phyloP scores from a whole-genome alignment of 2,888 invertebrate genomes.

The Dicyrtoma fusca region DNA sequence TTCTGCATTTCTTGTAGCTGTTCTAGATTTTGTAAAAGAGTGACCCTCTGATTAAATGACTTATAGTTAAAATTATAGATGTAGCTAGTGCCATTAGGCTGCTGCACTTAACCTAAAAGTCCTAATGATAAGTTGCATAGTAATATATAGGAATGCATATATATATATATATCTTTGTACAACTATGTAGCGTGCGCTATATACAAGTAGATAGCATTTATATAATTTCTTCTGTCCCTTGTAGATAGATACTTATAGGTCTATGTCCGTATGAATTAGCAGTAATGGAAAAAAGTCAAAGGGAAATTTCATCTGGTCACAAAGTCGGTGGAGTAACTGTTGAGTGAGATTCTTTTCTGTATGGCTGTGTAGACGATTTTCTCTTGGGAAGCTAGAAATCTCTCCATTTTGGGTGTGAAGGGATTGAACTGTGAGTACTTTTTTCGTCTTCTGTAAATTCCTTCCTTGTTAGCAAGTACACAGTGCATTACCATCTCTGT shows the following conservation, averaged over 20 bases:
- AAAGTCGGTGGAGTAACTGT: constrained; percentile 9
- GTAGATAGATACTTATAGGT: too few relatives aligned
- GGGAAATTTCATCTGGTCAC: constrained; percentile 25
- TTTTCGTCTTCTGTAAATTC: constrained; percentile 73
- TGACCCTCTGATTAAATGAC: too few relatives aligned
- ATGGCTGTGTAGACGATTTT: constrained; percentile 64
- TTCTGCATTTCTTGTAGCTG: too few relatives aligned
- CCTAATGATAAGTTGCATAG: too few relatives aligned
- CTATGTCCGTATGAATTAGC: too few relatives aligned
- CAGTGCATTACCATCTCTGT: constrained; percentile 63
- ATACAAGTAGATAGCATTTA: not conserved
- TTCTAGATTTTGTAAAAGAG: not conserved
- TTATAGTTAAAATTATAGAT: too few relatives aligned
- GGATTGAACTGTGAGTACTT: constrained; percentile 71
- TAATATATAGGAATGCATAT: not conserved
- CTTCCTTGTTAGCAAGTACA: constrained; percentile 68
- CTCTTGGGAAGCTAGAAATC: constrained; percentile 62
- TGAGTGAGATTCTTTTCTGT: constrained; percentile 36
- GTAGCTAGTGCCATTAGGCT: too few relatives aligned
- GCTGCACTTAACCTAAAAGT: too few relatives aligned
- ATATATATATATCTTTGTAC: not conserved
- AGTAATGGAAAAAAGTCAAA: not conserved
- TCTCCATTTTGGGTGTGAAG: constrained; percentile 68
- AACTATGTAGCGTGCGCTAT: not conserved
- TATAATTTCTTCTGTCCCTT: too few relatives aligned